Evolutionary conservation across 2,113 vertebrate species (phyloP), one percentile per base, ranked within the genome.

Genomic region (Syrmaticus mikado): DNA sequence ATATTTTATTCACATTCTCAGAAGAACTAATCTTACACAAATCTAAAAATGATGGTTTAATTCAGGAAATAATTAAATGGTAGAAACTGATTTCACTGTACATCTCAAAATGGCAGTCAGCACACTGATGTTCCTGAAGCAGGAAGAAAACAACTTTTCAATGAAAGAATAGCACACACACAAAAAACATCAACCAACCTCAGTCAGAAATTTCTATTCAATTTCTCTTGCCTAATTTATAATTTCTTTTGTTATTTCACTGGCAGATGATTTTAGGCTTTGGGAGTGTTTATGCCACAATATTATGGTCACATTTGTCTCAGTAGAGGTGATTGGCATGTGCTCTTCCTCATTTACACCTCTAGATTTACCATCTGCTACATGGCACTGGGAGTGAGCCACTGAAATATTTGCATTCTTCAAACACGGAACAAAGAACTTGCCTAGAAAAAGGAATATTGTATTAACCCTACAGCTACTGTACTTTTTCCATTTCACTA

Each of bases 291-390:
- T 77, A 61, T 64, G 11, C 22, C 30, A 41, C 28, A 55, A 38
- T 36, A 17, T 27, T 91, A 22, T 74, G 67, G 64, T 55, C 86
- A 89, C 86, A 72, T 90, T 45, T 58, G 70, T 22, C 7, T 65
- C 71, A 36, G 38, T 85, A 85, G 64, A 87, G 25, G 22, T 4
- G 3, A 85, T 1, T 82, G 78, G 43, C 64, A 43, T 7, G 32
- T 62, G 32, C 11, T 67, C 3, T 89, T 82, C 55, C 28, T 82
- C 71, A 82, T 92, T 89, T 91, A 55, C 55, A 93, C 84, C 62
- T 92, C 57, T 64, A 87, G 45, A 91, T 67, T 79, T 80, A 43
- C 78, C 74, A 82, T 85, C 78, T 91, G 74, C 75, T 73, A 71
- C 32, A 17, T 13, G 45, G 28, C 19, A 64, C 10, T 41, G 34